Conservation (phyloP, 2,888 invertebrate species). For the Strigamia transsilvanica region DNA sequence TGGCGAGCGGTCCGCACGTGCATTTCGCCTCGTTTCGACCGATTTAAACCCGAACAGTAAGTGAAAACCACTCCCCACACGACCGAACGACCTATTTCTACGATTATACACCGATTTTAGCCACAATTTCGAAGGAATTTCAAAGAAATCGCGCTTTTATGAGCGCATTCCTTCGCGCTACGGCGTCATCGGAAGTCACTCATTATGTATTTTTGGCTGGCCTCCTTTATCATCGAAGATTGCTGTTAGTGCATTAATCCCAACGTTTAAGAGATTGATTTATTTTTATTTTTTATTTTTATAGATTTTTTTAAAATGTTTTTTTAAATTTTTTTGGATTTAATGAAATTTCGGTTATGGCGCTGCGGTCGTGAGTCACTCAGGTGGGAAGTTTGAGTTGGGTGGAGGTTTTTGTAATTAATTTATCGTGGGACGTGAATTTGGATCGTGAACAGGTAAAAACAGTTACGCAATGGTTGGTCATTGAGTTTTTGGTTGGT, state of each 20-base stretch:
- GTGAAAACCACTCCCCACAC: neutral
- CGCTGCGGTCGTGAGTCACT: constrained; percentile 20
- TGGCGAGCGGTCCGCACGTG: neutral
- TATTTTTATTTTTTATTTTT: neutral
- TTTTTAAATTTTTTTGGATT: neutral
- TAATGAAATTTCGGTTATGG: neutral
- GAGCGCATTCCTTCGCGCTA: neutral
- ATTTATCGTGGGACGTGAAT: constrained; percentile 30
- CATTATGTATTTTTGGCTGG: constrained; percentile 41
- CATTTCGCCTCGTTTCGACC: neutral
- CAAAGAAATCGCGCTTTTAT: neutral
- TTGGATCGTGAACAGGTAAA: constrained; percentile 27
- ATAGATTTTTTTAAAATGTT: neutral
- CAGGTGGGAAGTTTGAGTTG: constrained; percentile 39
- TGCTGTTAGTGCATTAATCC: constrained; percentile 21
- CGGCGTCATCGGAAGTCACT: constrained; percentile 19
- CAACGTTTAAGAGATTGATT: neutral
- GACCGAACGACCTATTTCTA: neutral
- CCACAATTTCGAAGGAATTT: neutral
- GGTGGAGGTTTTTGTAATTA: neutral
- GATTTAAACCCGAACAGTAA: neutral
- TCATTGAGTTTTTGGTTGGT: neutral
- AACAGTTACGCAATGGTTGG: neutral
- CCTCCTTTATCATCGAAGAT: constrained; percentile 34
- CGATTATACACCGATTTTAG: neutral